Base-by-base conservation (phyloP, 2,797 vertebrate species). In the Poeciliopsis presidionis region DNA sequence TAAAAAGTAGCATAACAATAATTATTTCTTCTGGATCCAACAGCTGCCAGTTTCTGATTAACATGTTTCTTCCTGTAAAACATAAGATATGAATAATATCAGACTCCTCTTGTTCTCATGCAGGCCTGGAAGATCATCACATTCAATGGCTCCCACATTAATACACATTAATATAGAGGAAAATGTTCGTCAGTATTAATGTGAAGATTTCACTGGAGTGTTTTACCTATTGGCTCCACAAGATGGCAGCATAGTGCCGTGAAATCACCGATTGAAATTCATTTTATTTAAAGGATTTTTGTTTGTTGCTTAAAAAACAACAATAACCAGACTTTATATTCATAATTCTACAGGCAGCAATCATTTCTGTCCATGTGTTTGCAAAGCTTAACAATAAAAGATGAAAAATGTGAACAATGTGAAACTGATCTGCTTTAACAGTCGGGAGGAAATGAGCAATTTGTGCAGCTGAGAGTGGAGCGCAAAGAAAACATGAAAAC, bases 191-290 rank as follows among this genome's bases (percentile, higher is more conserved):
- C 47, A 2, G 14, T 5, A 18, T 49, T 49, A 18, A 18, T 49
- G 7, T 53, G 7, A 53, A 53, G 25, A 53, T 22, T 3, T 53
- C 8, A 3, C 4, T n/a, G 22, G 41, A 14, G 0, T 72, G 75
- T 65, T 46, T 46, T 57, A 45, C 69, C 36, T 0, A 1, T 6
- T 20, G 28, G 20, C 2, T 77, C 78, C 90, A 89, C 45, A 20
- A 80, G 90, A 77, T 83, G 88, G 90, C 77, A 72, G 67, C 78
- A 87, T 13, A 73, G 74, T 73, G 67, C 36, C 28, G 76, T 45
- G 53, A n/a, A 51, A 20, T 33, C n/a, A 30, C 11, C 13, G 22
- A 53, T 7, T 28, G 39, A 45, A 46, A 18, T 30, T 18, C 1
- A 18, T 18, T 36, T 63, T 36, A 7, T 2, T 33, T 3, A 61